A percentile compares a stretch with the other conserved stretches of the same genome.
Evolutionary conservation across 2,113 vertebrate genomes (phyloP).

Genomic region (Carlito syrichta): DNA sequence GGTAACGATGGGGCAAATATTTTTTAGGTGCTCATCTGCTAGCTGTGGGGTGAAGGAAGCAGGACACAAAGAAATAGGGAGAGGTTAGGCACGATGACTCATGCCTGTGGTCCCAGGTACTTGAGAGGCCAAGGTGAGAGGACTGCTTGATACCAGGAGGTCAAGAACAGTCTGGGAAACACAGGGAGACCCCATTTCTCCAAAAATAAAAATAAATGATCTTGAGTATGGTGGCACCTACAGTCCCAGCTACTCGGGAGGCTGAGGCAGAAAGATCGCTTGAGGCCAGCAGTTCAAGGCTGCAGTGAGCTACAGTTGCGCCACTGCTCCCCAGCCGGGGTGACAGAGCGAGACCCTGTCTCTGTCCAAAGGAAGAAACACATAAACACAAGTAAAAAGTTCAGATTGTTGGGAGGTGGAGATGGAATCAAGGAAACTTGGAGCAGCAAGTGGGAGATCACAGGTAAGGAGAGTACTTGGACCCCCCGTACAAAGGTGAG

Average conservation of each 20-base stretch:
- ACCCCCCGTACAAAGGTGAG: too few species aligned
- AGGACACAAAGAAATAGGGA: not conserved
- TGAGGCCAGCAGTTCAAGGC: not conserved
- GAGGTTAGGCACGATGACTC: not conserved
- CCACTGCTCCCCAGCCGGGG: not conserved
- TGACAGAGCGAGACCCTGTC: not conserved
- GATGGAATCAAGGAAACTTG: not conserved
- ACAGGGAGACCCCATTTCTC: not conserved
- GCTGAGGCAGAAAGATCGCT: not conserved
- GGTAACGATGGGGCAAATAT: not conserved
- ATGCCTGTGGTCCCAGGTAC: not conserved
- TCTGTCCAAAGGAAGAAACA: not conserved
- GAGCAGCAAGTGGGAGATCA: too few species aligned
- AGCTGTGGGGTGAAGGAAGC: not conserved
- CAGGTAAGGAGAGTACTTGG: too few species aligned
- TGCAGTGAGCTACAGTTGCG: not conserved
- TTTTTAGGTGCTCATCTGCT: not conserved
- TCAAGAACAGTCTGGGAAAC: not conserved
- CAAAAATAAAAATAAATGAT: not conserved
- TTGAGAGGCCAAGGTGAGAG: not conserved
- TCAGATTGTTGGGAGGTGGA: too few species aligned
- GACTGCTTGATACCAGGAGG: not conserved
- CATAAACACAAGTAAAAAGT: not conserved
- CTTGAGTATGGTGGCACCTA: fast-evolving
- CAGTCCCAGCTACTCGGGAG: not conserved